phyloP scores from a whole-genome alignment of 1,140 invertebrate species.

The Hestina assimilis region DNA sequence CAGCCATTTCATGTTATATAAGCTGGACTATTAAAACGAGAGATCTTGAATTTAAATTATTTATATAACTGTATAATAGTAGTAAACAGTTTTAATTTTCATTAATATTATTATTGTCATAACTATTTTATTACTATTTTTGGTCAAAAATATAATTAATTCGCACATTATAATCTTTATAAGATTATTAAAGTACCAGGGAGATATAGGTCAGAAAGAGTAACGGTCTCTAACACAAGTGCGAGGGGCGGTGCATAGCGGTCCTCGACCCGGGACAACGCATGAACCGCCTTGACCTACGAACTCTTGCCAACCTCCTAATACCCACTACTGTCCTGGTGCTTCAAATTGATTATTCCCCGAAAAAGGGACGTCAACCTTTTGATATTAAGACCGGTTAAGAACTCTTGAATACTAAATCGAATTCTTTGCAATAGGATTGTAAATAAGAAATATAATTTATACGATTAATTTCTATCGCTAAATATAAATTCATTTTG shows the following conservation, averaged over 20 bases:
- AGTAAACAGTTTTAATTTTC: conserved; percentile 9
- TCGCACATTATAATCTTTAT: too few relatives aligned
- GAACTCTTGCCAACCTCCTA: conserved; percentile 53
- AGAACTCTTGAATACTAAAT: neutral
- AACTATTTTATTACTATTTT: too few relatives aligned
- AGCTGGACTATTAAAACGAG: conserved; percentile 22
- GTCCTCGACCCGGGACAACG: conserved; percentile 58
- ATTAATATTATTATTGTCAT: too few relatives aligned
- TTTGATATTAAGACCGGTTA: conserved; percentile 9
- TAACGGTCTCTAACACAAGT: conserved; percentile 58
- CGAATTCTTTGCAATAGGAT: too few relatives aligned
- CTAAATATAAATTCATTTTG: too few relatives aligned
- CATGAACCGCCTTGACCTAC: conserved; percentile 59
- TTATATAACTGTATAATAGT: conserved; percentile 6
- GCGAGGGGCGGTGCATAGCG: conserved; percentile 45
- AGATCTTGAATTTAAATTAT: conserved; percentile 26
- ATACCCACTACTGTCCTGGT: conserved; percentile 49
- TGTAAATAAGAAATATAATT: neutral
- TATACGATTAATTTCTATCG: neutral
- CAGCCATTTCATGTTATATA: conserved; percentile 22
- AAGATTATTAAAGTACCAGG: conserved; percentile 37
- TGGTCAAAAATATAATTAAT: too few relatives aligned
- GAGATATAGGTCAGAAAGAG: conserved; percentile 44
- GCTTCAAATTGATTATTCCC: conserved; percentile 35
- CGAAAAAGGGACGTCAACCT: conserved; percentile 32